Evolutionary conservation across 2,797 vertebrate genomes (phyloP), one percentile per base, ranked within the genome.

Genomic region (Oryzias dopingdopingensis): DNA sequence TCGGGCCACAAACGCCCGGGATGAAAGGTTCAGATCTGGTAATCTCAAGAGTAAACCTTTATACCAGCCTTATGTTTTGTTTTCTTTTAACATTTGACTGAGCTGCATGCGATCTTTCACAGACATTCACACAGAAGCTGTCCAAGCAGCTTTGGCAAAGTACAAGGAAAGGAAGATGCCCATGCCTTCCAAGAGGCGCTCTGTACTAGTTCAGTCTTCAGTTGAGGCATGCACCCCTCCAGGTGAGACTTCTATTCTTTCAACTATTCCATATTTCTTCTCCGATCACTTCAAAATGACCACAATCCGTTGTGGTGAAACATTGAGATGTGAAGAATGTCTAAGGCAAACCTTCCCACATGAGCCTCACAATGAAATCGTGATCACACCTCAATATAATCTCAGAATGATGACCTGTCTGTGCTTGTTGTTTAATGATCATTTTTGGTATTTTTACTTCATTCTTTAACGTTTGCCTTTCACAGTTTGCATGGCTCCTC

Each of bases 121-220:
- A 98, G 96, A 98, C 89, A 87, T 98, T 70, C 96, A 98, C 89
- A 96, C 95, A 16, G 96, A 98, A 92, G 96, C 96, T 12, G 96
- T 98, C 61, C 96, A 98, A 83, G 96, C 96, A 81, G 96, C 96
- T 45, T 85, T 98, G 80, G 95, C 95, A 41, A 96, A 94, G 72
- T 96, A 97, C 75, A 97, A 95, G 75, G 96, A 98, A 79, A 91
- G 96, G 76, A 98, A 95, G 90, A 95, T 98, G 95, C 96, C 96
- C 24, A 98, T 98, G 96, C 96, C 96, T 64, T 98, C 96, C 0
- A 98, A 96, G 80, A 93, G 96, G 79, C 93, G 95, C 20, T 98
- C 96, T 15, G 94, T 94, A 49, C 88, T 97, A 42, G 94, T 94
- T 41, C 96, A 95, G 71, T 92, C 94, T 2, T 95, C 96, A 0